A percentile compares a stretch with the other conserved stretches of the same genome.
Evolutionary conservation across 2,888 invertebrate genomes (phyloP).

Genomic region (Andrena hattorfiana): DNA sequence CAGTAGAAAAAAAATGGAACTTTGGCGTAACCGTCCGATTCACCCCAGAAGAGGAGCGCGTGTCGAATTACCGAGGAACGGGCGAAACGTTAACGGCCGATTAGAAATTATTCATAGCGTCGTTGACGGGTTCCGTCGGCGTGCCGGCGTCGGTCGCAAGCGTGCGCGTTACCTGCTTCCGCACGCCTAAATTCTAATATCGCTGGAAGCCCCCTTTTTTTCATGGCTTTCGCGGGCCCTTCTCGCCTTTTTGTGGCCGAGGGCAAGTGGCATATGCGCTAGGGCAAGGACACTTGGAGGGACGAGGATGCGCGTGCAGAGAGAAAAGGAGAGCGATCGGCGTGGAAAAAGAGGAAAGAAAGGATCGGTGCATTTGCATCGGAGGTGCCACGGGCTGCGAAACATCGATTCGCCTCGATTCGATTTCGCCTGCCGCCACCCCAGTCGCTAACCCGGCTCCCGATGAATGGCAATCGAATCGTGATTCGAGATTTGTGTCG

Average conservation of each 20-base stretch:
- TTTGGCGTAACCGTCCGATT: constrained; percentile 34
- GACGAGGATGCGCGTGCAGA: constrained; percentile 7
- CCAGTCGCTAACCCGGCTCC: constrained; percentile 36
- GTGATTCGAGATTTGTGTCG: constrained; percentile 75
- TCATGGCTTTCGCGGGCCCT: constrained; percentile 34
- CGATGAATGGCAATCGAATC: constrained; percentile 72
- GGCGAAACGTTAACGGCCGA: constrained; percentile 67
- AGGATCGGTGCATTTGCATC: constrained; percentile 53
- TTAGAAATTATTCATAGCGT: constrained; percentile 71
- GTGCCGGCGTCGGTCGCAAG: constrained; percentile 52
- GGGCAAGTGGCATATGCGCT: constrained; percentile 39
- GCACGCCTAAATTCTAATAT: constrained; percentile 38
- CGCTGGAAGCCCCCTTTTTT: not conserved
- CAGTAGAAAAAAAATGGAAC: constrained; percentile 3
- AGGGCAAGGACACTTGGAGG: not conserved
- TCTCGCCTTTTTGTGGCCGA: not conserved
- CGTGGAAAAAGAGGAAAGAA: not conserved
- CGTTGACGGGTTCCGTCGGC: constrained; percentile 5
- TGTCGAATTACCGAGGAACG: constrained; percentile 61
- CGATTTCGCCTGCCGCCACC: constrained; percentile 58
- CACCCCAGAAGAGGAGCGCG: not conserved
- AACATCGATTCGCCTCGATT: constrained; percentile 71
- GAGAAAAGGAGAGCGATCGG: not conserved
- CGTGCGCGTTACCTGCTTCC: constrained; percentile 64
- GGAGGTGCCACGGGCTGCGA: constrained; percentile 36